Evolutionary conservation across 2,888 invertebrate genomes (phyloP), one percentile per base, ranked within the genome.

Genomic region (Prionchulus punctatus): DNA sequence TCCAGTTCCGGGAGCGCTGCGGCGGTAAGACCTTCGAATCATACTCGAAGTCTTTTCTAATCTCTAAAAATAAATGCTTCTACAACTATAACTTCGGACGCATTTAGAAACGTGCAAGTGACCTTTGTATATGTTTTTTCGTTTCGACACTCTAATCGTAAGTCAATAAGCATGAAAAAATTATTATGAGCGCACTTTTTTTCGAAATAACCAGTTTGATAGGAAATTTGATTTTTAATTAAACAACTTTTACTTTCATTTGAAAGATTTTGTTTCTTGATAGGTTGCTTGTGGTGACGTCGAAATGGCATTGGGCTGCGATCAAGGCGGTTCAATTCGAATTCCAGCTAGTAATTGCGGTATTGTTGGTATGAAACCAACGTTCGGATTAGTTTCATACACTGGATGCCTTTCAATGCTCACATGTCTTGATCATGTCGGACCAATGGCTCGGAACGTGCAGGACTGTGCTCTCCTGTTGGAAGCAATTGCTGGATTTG

Each of bases 281-380:
- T 30, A 70, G 69, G 61, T 71, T 1, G 63, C 64, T 1, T 54
- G 43, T 21, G 64, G 65, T 1, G 62, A 66, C 28, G 65, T 66
- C 15, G 68, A 71, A 56, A 55, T 71, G 62, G 69, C 70, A 3
- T 54, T 70, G 1, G 70, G 67, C 7, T 65, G 65, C 0, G 71
- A 71, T 58, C 69, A 69, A 58, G 71, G 70, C 26, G 71, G 71
- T 0, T 70, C 70, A 3, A 65, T 70, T 28, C 61, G 71, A 1
- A 63, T 69, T 3, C 71, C 71, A 1, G 54, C 67, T 30, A 60
- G 61, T 31, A 69, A 64, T 64, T 64, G 63, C 53, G 70, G 71
- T 4, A 62, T 67, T 18, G 70, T 70, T 25, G 71, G 70, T 1
- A 57, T 67, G 18, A 71, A 71, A 57, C 70, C 70, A 12, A 70